Percentiles rank a stretch among this genome's conserved stretches.
Evolutionary conservation across 2,113 vertebrate genomes (phyloP).

Genomic region (Passer montanus): DNA sequence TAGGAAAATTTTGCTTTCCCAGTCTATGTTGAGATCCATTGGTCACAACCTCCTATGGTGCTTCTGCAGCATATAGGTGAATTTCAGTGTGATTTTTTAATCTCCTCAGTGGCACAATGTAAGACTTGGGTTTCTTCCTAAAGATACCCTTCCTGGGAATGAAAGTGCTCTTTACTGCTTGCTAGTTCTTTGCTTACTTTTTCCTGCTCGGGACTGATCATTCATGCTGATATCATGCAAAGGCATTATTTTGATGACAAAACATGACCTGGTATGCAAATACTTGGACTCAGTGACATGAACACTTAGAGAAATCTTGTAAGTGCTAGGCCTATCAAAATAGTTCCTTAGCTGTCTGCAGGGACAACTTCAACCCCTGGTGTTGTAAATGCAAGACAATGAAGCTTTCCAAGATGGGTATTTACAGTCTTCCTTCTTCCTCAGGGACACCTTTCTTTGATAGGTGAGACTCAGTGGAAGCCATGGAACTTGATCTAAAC

Average conservation of each 20-base stretch:
- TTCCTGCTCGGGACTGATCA: neutral
- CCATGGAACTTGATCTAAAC: neutral
- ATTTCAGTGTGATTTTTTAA: neutral
- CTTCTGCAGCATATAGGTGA: neutral
- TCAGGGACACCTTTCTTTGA: neutral
- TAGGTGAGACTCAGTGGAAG: neutral
- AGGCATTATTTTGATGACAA: neutral
- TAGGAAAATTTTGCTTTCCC: neutral
- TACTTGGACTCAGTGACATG: neutral
- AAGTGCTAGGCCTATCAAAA: neutral
- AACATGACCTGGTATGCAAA: slow-evolving; percentile 5
- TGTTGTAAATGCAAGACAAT: neutral
- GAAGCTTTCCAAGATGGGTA: neutral
- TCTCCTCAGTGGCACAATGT: neutral
- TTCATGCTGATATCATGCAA: neutral
- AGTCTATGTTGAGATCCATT: neutral
- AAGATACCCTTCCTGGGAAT: neutral
- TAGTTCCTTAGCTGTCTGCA: neutral
- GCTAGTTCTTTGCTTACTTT: neutral
- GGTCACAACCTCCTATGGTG: neutral
- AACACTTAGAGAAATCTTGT: neutral
- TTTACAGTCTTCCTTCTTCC: neutral
- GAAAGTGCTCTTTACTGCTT: neutral
- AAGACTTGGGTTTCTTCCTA: neutral
- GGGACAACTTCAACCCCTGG: neutral